Percentiles rank a stretch among this genome's conserved stretches.
These are phyloP conservation scores for Coleophora flavipennella DNA, from an alignment of 2,888 invertebrate species.

Conservation along the genomic window DNA sequence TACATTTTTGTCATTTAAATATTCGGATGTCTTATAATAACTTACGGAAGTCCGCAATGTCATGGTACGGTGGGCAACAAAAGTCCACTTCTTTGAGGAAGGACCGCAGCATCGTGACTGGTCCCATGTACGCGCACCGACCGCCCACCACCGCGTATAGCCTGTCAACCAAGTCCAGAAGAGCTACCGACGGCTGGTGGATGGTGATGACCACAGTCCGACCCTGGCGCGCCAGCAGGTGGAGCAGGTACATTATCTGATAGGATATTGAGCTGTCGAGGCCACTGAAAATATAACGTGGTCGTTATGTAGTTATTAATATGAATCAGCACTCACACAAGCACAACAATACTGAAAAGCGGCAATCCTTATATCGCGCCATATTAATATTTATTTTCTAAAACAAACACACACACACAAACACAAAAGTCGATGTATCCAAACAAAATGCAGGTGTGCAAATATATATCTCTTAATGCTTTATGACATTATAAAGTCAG, in stretches of 20 bases:
- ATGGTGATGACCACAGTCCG: conserved; percentile 91
- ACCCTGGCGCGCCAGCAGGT: conserved; percentile 86
- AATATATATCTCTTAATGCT: too few species aligned
- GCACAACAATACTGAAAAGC: too few species aligned
- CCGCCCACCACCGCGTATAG: conserved; percentile 88
- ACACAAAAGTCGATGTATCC: too few species aligned
- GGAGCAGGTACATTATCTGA: conserved; percentile 85
- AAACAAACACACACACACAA: too few species aligned
- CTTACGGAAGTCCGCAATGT: conserved; percentile 92
- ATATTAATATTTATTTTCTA: too few species aligned
- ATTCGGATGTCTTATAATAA: conserved; percentile 22
- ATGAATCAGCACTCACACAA: too few species aligned
- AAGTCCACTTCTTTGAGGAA: conserved; percentile 81
- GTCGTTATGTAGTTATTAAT: too few species aligned
- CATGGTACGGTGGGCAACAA: conserved; percentile 89
- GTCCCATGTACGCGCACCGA: conserved; percentile 85
- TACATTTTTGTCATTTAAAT: too few species aligned
- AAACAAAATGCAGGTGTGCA: too few species aligned
- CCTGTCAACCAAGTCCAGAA: conserved; percentile 92
- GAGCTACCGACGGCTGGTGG: conserved; percentile 91
- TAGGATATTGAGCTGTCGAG: conserved; percentile 78
- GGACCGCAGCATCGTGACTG: conserved; percentile 81
- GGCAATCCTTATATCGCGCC: too few species aligned
- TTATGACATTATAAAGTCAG: too few species aligned
- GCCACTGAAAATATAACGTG: conserved; percentile 55